phyloP scores from a whole-genome alignment of 1,140 invertebrate species.

The Bombus difficillimus region DNA sequence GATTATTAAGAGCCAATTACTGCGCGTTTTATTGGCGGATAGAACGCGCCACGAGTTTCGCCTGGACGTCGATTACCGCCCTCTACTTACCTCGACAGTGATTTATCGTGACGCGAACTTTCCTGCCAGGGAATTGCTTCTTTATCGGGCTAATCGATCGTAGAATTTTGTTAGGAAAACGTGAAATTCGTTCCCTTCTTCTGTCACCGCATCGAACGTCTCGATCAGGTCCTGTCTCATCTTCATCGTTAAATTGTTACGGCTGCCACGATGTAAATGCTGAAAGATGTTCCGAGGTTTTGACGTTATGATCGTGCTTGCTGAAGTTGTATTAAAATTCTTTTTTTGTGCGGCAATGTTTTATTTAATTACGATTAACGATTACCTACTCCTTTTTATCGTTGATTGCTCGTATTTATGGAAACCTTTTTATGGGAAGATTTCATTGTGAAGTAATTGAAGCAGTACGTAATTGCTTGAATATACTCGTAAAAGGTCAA shows the following conservation, averaged over 20 bases:
- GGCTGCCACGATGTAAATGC: no score
- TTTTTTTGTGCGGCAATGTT: not conserved
- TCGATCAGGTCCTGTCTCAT: not conserved
- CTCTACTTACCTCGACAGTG: constrained; percentile 78
- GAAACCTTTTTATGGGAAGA: no score
- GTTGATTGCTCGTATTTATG: not conserved
- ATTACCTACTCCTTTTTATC: no score
- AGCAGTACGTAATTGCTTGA: no score
- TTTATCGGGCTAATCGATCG: constrained; percentile 59
- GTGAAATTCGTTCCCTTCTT: not conserved
- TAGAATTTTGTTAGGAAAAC: constrained; percentile 12
- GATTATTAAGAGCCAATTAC: constrained; percentile 82
- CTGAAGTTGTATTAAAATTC: not conserved
- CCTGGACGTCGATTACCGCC: constrained; percentile 69
- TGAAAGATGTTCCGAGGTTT: not conserved
- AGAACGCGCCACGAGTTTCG: constrained; percentile 62
- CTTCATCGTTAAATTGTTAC: not conserved
- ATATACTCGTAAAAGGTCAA: no score
- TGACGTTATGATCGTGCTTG: not conserved
- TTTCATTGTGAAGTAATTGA: no score
- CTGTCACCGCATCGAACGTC: not conserved
- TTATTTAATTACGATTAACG: not conserved
- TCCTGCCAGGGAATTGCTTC: constrained; percentile 53
- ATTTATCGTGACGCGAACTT: constrained; percentile 70
- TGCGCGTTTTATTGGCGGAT: constrained; percentile 74